These are phyloP conservation scores for Agrilus cyanescens DNA, from an alignment of 2,888 invertebrate genomes.

Conservation along the genomic window DNA sequence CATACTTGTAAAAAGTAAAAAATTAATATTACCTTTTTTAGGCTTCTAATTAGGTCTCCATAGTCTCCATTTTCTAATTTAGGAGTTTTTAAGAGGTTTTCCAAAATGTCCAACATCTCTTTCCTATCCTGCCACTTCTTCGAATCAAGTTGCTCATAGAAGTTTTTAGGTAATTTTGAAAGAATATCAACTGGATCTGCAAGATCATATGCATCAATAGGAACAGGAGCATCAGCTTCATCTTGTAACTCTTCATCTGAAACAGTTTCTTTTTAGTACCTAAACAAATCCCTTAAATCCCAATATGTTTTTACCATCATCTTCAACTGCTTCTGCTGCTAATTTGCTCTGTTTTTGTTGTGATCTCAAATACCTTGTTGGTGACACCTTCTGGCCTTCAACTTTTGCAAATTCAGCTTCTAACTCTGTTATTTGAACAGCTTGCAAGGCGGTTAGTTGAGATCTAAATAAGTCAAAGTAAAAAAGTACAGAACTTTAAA, in stretches of 20 bases:
- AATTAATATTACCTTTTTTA: constrained; percentile 60
- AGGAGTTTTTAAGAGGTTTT: constrained; percentile 65
- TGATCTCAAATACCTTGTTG: constrained; percentile 65
- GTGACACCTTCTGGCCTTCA: constrained; percentile 50
- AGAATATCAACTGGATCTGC: constrained; percentile 88
- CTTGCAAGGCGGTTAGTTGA: constrained; percentile 75
- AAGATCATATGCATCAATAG: constrained; percentile 83
- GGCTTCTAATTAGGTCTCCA: constrained; percentile 71
- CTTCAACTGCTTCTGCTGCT: constrained; percentile 30
- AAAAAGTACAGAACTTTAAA: too few species aligned
- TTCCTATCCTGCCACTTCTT: constrained; percentile 97
- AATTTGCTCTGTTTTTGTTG: constrained; percentile 57
- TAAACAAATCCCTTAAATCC: too few species aligned
- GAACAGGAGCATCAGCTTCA: constrained; percentile 39
- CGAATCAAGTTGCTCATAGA: constrained; percentile 85
- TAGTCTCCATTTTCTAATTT: constrained; percentile 89
- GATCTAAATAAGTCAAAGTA: constrained; percentile 41
- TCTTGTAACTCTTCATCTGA: constrained; percentile 49
- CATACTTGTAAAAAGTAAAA: neutral
- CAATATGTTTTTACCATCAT: constrained; percentile 33
- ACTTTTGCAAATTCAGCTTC: constrained; percentile 77
- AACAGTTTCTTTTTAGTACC: constrained; percentile 18
- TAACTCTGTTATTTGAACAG: constrained; percentile 80
- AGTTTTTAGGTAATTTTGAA: constrained; percentile 87
- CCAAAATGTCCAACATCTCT: constrained; percentile 76